A percentile compares a stretch with the other conserved stretches of the same genome.
Conservation (phyloP, 2,113 vertebrate genomes). For the Prolemur simus region DNA sequence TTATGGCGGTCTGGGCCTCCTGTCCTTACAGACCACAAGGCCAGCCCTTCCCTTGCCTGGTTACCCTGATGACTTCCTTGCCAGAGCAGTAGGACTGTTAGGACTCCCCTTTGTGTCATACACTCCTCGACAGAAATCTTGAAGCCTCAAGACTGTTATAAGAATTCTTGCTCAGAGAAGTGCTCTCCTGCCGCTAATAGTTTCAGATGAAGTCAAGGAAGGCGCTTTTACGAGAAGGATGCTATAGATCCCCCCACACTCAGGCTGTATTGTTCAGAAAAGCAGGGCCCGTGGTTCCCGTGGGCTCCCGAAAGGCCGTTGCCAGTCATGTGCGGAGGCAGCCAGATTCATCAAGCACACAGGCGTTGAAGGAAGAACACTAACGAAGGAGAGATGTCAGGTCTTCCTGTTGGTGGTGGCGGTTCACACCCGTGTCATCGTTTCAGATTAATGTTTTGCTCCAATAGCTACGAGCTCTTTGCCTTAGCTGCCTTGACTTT, state of each 20-base stretch:
- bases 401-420: not conserved
- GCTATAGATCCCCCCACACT: not conserved
- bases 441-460: not conserved
- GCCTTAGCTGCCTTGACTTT: not conserved
- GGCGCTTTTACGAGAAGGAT: conserved; percentile 5
- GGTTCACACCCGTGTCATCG: rapidly evolving
- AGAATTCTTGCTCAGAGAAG: not conserved
- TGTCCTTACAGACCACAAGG: rapidly evolving
- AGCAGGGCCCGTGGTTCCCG: not conserved
- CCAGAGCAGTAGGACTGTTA: not conserved
- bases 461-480: not conserved
- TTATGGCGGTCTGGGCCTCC: not conserved
- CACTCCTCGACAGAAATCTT: not conserved
- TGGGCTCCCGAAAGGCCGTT: not conserved
- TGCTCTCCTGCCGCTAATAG: not conserved
- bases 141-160: not conserved
- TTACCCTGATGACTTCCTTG: not conserved
- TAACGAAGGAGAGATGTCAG: not conserved
- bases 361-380: not conserved
- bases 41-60: not conserved
- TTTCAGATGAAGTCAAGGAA: not conserved
- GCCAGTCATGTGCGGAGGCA: not conserved
- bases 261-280: not conserved
- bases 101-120: not conserved
- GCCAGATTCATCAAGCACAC: rapidly evolving